Evolutionary conservation across 2,113 vertebrate species (phyloP).

Genomic region (Tor tambroides): DNA sequence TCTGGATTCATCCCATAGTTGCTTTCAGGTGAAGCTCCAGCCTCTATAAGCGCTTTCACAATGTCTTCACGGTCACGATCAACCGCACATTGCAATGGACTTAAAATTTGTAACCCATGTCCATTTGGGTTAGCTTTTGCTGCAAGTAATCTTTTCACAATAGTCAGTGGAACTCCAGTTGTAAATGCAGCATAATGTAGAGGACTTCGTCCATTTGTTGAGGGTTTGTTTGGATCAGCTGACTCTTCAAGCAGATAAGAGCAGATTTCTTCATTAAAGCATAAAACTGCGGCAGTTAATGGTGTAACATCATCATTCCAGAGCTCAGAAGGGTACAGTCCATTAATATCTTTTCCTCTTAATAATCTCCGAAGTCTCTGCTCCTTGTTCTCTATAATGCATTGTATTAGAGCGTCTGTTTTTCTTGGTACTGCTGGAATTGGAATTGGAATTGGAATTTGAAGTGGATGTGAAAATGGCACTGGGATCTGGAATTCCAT

Average conservation of each 20-base stretch:
- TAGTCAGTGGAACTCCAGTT: not conserved
- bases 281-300: conserved; percentile 63
- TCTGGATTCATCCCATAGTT: not conserved
- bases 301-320: conserved; percentile 44
- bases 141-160: conserved; percentile 56
- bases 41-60: conserved; percentile 52
- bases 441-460: not conserved
- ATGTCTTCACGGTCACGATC: conserved; percentile 48
- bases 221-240: conserved; percentile 39
- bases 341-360: conserved; percentile 36
- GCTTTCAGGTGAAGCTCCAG: conserved; percentile 37
- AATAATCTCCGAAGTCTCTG: conserved; percentile 38
- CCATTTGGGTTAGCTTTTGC: conserved; percentile 56
- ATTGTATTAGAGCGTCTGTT: conserved; percentile 60
- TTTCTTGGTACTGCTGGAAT: not conserved
- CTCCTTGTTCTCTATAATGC: conserved; percentile 39
- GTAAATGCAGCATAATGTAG: conserved; percentile 57
- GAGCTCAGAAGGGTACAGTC: conserved; percentile 31
- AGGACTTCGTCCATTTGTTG: rapidly evolving
- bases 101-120: rapidly evolving
- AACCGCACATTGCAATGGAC: conserved; percentile 60
- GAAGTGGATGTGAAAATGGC: rapidly evolving
- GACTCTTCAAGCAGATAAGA: conserved; percentile 6
- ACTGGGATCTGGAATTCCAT: not conserved
- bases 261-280: conserved; percentile 28